Conservation (phyloP, 2,888 invertebrate genomes). For the Pinctada fucata region DNA sequence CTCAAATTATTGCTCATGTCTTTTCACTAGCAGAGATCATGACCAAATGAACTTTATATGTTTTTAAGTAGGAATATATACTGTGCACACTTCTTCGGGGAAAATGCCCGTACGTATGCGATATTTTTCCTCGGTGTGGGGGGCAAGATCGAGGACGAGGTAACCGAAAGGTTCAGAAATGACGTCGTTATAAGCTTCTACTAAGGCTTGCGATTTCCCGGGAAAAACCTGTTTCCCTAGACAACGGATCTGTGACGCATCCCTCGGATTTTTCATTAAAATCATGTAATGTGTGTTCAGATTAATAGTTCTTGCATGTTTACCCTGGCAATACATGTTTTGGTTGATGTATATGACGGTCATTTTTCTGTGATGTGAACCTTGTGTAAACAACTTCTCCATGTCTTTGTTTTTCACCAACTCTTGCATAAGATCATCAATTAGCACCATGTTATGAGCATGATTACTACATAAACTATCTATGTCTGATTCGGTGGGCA, state of each 20-base stretch:
- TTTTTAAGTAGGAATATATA: neutral
- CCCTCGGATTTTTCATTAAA: constrained; percentile 17
- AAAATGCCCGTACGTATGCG: neutral
- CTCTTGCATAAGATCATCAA: no score
- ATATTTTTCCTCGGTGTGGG: neutral
- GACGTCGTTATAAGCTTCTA: neutral
- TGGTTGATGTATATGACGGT: constrained; percentile 19
- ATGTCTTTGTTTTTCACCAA: no score
- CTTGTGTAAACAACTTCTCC: neutral
- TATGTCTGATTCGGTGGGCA: no score
- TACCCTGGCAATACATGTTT: constrained; percentile 10
- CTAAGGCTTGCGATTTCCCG: neutral
- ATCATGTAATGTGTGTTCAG: constrained; percentile 22
- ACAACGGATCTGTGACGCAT: constrained; percentile 6
- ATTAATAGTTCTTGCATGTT: constrained; percentile 11
- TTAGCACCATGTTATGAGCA: no score
- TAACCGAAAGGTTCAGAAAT: neutral
- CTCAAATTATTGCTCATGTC: neutral
- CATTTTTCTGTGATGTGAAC: constrained; percentile 18
- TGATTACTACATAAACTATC: no score
- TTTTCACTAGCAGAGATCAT: neutral
- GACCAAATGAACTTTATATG: neutral
- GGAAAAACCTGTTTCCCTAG: neutral
- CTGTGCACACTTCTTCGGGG: neutral
- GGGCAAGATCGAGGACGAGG: neutral